phyloP scores from a whole-genome alignment of 1,140 invertebrate species.

The Philaenus spumarius region DNA sequence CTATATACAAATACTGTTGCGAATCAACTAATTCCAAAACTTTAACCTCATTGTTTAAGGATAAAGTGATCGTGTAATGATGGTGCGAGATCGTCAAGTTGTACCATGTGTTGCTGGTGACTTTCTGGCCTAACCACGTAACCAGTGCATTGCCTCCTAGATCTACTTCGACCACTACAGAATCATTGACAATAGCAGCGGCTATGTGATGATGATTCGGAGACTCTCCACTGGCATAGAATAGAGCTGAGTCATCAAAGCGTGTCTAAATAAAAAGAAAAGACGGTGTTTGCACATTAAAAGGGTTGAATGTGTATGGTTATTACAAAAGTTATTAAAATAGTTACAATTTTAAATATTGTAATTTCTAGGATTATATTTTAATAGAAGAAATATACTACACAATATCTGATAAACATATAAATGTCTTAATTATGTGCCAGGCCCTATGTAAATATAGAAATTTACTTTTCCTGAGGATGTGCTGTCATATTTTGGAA shows the following conservation, averaged over 20 bases:
- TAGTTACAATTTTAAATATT: too few relatives aligned
- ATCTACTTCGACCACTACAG: conserved; percentile 72
- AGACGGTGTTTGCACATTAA: too few relatives aligned
- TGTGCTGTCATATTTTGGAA: too few relatives aligned
- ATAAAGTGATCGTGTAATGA: conserved; percentile 59
- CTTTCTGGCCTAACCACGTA: conserved; percentile 55
- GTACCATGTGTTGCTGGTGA: conserved; percentile 76
- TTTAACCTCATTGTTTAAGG: conserved; percentile 54
- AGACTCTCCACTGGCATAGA: conserved; percentile 81
- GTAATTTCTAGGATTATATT: too few relatives aligned
- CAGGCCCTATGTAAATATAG: too few relatives aligned
- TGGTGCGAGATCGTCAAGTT: conserved; percentile 81
- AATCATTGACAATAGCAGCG: conserved; percentile 68
- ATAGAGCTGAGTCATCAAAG: conserved; percentile 78
- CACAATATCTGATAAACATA: too few relatives aligned
- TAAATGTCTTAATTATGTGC: too few relatives aligned
- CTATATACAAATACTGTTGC: conserved; percentile 68
- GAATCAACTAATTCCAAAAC: conserved; percentile 61
- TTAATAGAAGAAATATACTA: too few relatives aligned
- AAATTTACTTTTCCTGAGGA: too few relatives aligned
- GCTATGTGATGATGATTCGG: conserved; percentile 71
- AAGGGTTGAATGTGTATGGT: too few relatives aligned
- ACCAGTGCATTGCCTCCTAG: conserved; percentile 65
- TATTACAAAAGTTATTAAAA: too few relatives aligned
- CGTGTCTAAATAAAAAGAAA: conserved; percentile 52